Percentiles rank a stretch among this genome's conserved stretches.
Conservation (phyloP, 64 coral and sea anemone species). For the Montipora efflorescens region DNA sequence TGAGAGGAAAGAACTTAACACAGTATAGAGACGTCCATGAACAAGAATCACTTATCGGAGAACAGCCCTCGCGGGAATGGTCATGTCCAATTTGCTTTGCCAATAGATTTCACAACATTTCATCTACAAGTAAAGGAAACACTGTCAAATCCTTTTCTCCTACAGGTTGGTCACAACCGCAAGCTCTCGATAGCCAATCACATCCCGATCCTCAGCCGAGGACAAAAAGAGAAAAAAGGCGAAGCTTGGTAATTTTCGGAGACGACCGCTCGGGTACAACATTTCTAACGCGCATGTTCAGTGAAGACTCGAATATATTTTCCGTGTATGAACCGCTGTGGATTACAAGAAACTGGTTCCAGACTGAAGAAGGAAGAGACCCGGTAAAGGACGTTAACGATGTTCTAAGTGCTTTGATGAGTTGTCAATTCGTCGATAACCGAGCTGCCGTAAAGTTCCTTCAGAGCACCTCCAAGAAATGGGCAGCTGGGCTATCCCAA, state of each 20-base stretch:
- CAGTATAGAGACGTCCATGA: not conserved
- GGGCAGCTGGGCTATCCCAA: conserved; percentile 41
- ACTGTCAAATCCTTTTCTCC: not conserved
- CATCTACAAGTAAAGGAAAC: not conserved
- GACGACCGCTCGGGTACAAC: conserved; percentile 77
- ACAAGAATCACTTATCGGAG: not conserved
- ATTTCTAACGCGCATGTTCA: conserved; percentile 65
- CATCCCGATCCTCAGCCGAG: not conserved
- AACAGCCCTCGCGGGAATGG: not conserved
- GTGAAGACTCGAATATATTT: conserved; percentile 53
- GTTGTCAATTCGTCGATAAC: conserved; percentile 46
- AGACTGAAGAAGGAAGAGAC: conserved; percentile 7
- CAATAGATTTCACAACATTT: not conserved
- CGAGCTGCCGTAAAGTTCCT: conserved; percentile 52
- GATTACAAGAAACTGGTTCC: conserved; percentile 52
- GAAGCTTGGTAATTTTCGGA: conserved; percentile 61
- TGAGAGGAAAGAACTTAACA: not conserved
- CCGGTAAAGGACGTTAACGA: not conserved
- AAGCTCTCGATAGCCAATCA: too few relatives aligned
- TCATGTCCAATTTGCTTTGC: not conserved
- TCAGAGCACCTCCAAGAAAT: not conserved
- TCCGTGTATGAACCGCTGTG: conserved; percentile 74
- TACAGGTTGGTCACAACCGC: not conserved
- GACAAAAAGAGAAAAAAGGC: conserved; percentile 30
- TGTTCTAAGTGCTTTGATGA: conserved; percentile 22